Evolutionary conservation across 2,797 vertebrate species (phyloP), one percentile per base, ranked within the genome.

Genomic region (Poeciliopsis infans): DNA sequence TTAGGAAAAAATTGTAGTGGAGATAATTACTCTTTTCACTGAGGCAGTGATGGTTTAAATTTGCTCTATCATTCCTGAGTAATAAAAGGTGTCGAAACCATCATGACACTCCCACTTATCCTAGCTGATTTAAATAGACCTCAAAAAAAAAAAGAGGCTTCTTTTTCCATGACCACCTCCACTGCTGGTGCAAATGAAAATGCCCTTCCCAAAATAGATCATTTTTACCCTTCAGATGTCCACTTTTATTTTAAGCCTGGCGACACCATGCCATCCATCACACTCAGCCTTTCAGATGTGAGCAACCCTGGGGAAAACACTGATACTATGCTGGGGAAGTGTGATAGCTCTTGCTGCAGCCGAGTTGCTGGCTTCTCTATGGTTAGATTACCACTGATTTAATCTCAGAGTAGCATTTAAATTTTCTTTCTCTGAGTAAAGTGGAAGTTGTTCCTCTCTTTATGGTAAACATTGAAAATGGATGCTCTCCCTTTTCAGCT

Each of bases 151-250:
- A 84, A 87, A 78, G 85, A 82, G 47, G 75, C 33, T 86, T 91
- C 79, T 78, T 90, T 92, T 93, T 88, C 89, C 90, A 85, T 89
- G 92, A 93, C 92, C 93, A 93, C 93, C 92, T 91, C 89, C 91
- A 90, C 89, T 90, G 92, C 88, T 77, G 88, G 89, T 88, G 90
- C 92, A 94, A 94, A 94, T 93, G 91, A 95, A 94, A 95, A 94
- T 94, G 93, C 89, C 93, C 93, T 94, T 95, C 92, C 92, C 91
- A 93, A 95, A 95, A 95, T 95, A 95, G 94, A 93, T 93, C 85
- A 94, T 92, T 94, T 94, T 93, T 94, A 93, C 92, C 92, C 92
- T 95, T 94, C 94, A 95, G 86, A 93, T 94, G 92, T 94, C 87
- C 93, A 92, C 88, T 91, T 94, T 94, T 95, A 95, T 95, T 95